These are phyloP conservation scores for Babyrousa celebensis DNA, from an alignment of 2,797 vertebrate species.

Conservation along the genomic window DNA sequence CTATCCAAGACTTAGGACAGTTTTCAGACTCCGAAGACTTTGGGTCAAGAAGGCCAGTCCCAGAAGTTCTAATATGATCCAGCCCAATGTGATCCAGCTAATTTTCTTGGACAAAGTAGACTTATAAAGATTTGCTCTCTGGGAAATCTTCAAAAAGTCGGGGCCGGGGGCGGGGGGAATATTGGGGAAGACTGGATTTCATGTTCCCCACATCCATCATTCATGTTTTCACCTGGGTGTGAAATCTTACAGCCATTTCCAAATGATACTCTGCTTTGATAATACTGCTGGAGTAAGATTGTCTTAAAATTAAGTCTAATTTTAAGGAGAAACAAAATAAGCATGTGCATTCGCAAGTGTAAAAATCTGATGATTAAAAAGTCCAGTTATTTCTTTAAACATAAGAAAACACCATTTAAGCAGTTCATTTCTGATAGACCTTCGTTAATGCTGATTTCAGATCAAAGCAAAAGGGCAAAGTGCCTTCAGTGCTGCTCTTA, in stretches of 20 bases:
- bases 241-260: slow-evolving; percentile 16
- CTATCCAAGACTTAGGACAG: background rate
- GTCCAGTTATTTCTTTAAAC: slow-evolving; percentile 23
- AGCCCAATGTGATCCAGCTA: background rate
- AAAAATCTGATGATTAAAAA: slow-evolving; percentile 15
- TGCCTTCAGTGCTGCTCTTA: slow-evolving; percentile 55
- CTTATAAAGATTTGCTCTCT: background rate
- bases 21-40: background rate
- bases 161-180: too few species aligned
- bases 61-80: background rate
- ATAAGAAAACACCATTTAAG: slow-evolving; percentile 46
- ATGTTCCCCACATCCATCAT: background rate
- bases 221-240: background rate
- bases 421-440: slow-evolving; percentile 54
- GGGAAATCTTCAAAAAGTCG: slow-evolving; percentile 14
- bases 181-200: background rate
- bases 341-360: background rate
- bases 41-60: background rate
- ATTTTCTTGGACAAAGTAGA: slow-evolving; percentile 14
- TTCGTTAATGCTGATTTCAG: slow-evolving; percentile 58
- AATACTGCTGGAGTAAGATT: slow-evolving; percentile 15
- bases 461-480: slow-evolving; percentile 66
- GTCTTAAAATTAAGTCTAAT: slow-evolving; percentile 31
- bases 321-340: slow-evolving; percentile 10
- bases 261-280: background rate